These are phyloP conservation scores for Microcebus tavaratra DNA, from an alignment of 2,113 vertebrate species.

Conservation along the genomic window DNA sequence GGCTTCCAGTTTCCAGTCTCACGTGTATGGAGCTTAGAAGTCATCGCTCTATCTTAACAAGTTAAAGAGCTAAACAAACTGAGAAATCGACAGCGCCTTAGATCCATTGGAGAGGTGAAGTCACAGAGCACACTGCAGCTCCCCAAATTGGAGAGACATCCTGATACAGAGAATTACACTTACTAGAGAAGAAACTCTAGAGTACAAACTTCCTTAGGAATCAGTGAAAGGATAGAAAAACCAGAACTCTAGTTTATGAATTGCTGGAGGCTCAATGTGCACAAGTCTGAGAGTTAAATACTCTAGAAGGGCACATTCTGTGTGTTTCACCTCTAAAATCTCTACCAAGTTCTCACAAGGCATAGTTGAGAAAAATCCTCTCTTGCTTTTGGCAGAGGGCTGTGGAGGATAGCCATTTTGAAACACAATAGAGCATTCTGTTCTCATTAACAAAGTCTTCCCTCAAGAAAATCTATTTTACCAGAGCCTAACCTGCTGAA, in stretches of 20 bases:
- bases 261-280: background rate
- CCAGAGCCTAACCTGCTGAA: background rate
- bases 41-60: background rate
- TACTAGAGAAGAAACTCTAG: background rate
- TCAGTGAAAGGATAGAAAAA: background rate
- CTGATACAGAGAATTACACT: background rate
- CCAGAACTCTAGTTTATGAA: background rate
- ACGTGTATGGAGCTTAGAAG: background rate
- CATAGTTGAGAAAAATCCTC: background rate
- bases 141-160: background rate
- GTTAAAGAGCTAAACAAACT: background rate
- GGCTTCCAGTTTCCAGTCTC: background rate
- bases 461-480: conserved; percentile 5
- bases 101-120: background rate
- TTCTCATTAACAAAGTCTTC: background rate
- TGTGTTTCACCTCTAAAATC: background rate
- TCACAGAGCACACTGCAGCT: background rate
- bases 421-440: background rate
- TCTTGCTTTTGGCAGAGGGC: background rate
- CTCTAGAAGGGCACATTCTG: background rate
- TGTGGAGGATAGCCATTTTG: background rate
- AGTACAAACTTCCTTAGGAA: background rate
- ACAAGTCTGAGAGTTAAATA: background rate
- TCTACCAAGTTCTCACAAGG: background rate
- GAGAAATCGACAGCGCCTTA: background rate